A percentile compares a stretch with the other conserved stretches of the same genome.
Conservation (phyloP, 2,888 invertebrate genomes). For the Bellardia bayeri region DNA sequence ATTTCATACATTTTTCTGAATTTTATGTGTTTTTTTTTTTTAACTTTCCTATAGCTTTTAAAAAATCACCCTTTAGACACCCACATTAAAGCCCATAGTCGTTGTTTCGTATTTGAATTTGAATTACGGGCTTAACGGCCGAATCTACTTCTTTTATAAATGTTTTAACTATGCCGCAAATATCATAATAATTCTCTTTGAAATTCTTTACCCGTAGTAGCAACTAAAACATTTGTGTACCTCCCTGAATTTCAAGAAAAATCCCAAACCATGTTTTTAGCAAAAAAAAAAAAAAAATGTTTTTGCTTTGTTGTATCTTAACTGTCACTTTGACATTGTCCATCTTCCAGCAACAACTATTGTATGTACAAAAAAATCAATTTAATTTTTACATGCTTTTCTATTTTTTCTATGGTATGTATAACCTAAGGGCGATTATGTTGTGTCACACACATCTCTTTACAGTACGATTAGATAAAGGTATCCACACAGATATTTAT, state of each 20-base stretch:
- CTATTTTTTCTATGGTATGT: slow-evolving; percentile 15
- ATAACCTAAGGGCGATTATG: slow-evolving; percentile 64
- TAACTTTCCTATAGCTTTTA: too few relatives aligned
- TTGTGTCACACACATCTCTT: slow-evolving; percentile 54
- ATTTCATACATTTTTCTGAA: too few relatives aligned
- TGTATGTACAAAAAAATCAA: slow-evolving; percentile 52
- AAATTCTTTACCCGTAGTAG: too few relatives aligned
- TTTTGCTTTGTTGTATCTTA: slow-evolving; percentile 18
- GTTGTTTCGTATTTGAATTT: too few relatives aligned
- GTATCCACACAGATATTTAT: slow-evolving; percentile 10
- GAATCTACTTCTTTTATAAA: too few relatives aligned
- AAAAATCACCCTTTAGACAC: too few relatives aligned
- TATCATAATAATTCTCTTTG: too few relatives aligned
- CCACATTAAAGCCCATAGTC: too few relatives aligned
- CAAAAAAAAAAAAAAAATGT: neutral
- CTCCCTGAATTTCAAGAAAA: slow-evolving; percentile 18
- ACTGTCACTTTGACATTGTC: slow-evolving; percentile 51
- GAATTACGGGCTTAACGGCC: too few relatives aligned
- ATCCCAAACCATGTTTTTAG: slow-evolving; percentile 51
- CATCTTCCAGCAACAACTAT: slow-evolving; percentile 31
- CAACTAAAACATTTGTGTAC: neutral
- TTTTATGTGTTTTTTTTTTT: too few relatives aligned
- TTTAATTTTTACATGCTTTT: slow-evolving; percentile 68
- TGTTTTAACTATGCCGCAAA: too few relatives aligned
- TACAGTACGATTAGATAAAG: slow-evolving; percentile 23